Evolutionary conservation across 2,797 vertebrate genomes (phyloP).

Genomic region (Schizopygopsis pylzovi): DNA sequence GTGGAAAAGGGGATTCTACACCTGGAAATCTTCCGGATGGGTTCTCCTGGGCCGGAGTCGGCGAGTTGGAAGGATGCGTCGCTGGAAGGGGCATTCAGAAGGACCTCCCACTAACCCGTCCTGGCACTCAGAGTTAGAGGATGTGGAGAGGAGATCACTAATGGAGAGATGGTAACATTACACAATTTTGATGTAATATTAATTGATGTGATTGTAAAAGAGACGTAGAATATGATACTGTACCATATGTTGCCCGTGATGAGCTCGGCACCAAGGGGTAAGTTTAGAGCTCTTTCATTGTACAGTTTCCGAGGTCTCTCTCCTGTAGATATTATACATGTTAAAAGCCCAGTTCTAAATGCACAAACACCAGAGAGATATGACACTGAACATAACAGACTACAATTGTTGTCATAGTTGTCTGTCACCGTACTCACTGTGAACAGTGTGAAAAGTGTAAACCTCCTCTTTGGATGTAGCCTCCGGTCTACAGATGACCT

Average conservation of each 20-base stretch:
- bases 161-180: constrained; percentile 15
- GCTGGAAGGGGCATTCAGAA: constrained; percentile 80
- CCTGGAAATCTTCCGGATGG: constrained; percentile 84
- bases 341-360: constrained; percentile 20
- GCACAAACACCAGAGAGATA: background rate
- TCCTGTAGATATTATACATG: constrained; percentile 67
- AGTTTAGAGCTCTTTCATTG: constrained; percentile 83
- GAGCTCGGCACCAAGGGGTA: constrained; percentile 83
- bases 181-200: background rate
- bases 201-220: background rate
- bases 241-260: constrained; percentile 86
- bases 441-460: constrained; percentile 84
- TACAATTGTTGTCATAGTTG: no score
- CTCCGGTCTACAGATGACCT: constrained; percentile 96
- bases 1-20: constrained; percentile 45
- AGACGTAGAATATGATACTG: background rate
- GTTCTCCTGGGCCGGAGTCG: constrained; percentile 80
- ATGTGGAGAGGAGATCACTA: constrained; percentile 84
- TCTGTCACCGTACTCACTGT: constrained; percentile 74
- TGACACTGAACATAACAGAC: background rate
- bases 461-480: constrained; percentile 86
- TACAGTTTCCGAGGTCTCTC: constrained; percentile 84
- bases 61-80: constrained; percentile 81
- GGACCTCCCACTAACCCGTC: constrained; percentile 74
- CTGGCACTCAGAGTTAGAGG: constrained; percentile 84